Percentiles rank a stretch among this genome's conserved stretches.
Evolutionary conservation across 2,888 invertebrate genomes (phyloP).

Genomic region (Amblyteles armatorius): DNA sequence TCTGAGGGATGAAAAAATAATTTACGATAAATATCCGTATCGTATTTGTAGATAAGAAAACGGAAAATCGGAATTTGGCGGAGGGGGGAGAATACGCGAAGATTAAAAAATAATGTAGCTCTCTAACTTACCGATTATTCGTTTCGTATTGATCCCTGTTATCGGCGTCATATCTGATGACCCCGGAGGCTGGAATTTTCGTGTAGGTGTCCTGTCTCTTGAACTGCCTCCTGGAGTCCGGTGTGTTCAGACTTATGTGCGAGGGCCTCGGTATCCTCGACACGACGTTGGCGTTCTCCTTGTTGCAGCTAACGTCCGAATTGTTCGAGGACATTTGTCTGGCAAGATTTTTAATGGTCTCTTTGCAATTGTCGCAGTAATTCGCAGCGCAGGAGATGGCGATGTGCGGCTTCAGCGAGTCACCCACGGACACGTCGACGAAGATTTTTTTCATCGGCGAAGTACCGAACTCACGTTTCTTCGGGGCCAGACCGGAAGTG

Average conservation of each 20-base stretch:
- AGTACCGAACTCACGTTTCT: constrained; percentile 80
- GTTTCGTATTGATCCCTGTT: constrained; percentile 80
- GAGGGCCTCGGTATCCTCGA: constrained; percentile 82
- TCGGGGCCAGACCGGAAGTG: constrained; percentile 82
- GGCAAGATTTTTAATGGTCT: constrained; percentile 86
- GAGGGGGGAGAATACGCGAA: neutral
- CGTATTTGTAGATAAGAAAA: neutral
- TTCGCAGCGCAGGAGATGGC: constrained; percentile 85
- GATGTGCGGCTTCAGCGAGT: constrained; percentile 85
- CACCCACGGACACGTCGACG: constrained; percentile 86
- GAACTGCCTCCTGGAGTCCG: constrained; percentile 78
- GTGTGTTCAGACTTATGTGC: constrained; percentile 75
- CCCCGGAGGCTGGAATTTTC: constrained; percentile 76
- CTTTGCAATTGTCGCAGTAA: constrained; percentile 88
- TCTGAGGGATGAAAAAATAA: neutral
- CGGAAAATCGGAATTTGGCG: neutral
- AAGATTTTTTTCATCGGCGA: constrained; percentile 84
- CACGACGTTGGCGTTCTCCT: constrained; percentile 69
- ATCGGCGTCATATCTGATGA: constrained; percentile 80
- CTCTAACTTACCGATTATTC: constrained; percentile 75
- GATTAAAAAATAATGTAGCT: constrained; percentile 2
- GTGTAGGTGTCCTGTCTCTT: constrained; percentile 83
- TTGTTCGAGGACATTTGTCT: constrained; percentile 81
- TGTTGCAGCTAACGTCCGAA: constrained; percentile 73
- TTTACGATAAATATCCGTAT: neutral